Evolutionary conservation across 2,113 vertebrate genomes (phyloP).

Genomic region (Montifringilla adamsi): DNA sequence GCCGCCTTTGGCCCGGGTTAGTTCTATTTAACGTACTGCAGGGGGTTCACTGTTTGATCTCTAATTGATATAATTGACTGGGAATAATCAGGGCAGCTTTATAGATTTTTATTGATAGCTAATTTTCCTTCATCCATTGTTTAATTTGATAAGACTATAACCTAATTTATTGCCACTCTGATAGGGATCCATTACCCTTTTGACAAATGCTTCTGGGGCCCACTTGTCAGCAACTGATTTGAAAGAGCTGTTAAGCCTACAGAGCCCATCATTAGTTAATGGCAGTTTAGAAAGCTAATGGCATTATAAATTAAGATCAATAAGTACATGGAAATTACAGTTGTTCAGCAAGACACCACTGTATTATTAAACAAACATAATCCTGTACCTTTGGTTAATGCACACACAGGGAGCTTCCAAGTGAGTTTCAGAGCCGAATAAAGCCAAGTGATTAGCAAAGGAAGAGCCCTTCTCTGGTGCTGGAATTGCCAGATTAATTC

Average conservation of each 20-base stretch:
- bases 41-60: conserved; percentile 84
- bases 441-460: conserved; percentile 62
- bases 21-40: conserved; percentile 81
- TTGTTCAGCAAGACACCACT: conserved; percentile 74
- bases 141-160: conserved; percentile 82
- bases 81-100: conserved; percentile 78
- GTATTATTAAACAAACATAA: conserved; percentile 76
- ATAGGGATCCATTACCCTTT: conserved; percentile 82
- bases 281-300: conserved; percentile 83
- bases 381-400: conserved; percentile 63
- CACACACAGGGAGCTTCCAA: conserved; percentile 34
- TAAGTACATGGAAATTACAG: conserved; percentile 82
- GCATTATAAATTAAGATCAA: conserved; percentile 84
- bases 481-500: conserved; percentile 50
- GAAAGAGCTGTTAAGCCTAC: conserved; percentile 79
- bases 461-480: conserved; percentile 33
- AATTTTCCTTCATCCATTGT: conserved; percentile 82
- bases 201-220: conserved; percentile 82
- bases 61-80: conserved; percentile 87
- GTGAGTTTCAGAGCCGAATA: conserved; percentile 46
- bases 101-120: conserved; percentile 85
- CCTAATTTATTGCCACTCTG: conserved; percentile 82
- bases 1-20: conserved; percentile 78
- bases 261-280: conserved; percentile 81
- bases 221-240: conserved; percentile 81